These are phyloP conservation scores for Cataglyphis hispanica DNA, from an alignment of 1,140 invertebrate genomes.

Conservation along the genomic window DNA sequence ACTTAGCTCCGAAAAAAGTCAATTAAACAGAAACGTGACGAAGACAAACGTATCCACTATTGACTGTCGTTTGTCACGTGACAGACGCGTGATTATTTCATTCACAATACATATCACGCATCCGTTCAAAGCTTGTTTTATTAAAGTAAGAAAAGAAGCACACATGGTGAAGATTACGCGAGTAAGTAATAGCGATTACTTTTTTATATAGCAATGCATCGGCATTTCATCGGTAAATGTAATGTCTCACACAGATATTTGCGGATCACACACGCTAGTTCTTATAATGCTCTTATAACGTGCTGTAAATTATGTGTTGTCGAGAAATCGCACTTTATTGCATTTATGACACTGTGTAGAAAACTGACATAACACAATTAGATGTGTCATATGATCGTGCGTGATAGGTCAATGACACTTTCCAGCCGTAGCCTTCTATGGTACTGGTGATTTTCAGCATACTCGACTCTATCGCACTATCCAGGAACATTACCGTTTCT, in stretches of 20 bases:
- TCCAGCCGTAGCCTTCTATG: conserved; percentile 7
- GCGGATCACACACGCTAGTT: background rate
- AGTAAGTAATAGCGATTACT: background rate
- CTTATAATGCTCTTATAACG: background rate
- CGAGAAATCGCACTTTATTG: conserved; percentile 13
- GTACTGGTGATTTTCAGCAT: conserved; percentile 16
- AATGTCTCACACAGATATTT: background rate
- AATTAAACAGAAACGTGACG: background rate
- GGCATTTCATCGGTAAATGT: background rate
- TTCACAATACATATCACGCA: background rate
- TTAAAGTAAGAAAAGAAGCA: background rate
- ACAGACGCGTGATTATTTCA: background rate
- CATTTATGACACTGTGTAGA: background rate
- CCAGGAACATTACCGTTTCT: conserved; percentile 65
- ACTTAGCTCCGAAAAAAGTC: background rate
- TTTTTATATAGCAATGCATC: background rate
- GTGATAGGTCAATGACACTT: conserved; percentile 46
- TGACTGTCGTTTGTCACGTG: background rate
- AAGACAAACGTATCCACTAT: background rate
- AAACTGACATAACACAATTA: conserved; percentile 49
- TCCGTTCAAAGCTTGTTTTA: conserved; percentile 1
- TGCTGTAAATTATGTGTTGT: conserved; percentile 35
- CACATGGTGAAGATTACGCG: background rate
- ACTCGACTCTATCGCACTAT: conserved; percentile 58
- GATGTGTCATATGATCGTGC: conserved; percentile 31